Conservation (phyloP, 2,888 invertebrate species). For the Neoitamus cyanurus region DNA sequence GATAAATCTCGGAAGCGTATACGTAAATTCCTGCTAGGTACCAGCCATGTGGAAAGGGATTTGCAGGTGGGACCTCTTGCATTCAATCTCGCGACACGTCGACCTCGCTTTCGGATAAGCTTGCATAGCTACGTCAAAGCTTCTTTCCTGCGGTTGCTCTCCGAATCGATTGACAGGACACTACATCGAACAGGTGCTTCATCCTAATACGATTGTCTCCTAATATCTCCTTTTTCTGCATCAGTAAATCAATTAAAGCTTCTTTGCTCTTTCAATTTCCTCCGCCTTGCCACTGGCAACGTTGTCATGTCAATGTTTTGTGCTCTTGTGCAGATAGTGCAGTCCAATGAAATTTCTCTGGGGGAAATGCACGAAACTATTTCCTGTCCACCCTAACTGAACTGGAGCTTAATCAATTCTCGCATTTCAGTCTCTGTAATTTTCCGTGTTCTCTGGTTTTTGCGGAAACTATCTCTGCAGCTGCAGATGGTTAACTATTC, state of each 20-base stretch:
- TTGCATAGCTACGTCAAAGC: too few species aligned
- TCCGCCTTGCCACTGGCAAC: neutral
- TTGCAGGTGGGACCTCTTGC: too few species aligned
- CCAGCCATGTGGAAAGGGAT: too few species aligned
- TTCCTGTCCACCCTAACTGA: neutral
- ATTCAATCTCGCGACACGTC: too few species aligned
- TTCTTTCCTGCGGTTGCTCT: neutral
- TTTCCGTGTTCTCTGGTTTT: neutral
- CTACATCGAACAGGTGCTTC: neutral
- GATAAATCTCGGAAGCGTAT: too few species aligned
- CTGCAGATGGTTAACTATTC: neutral
- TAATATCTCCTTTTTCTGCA: neutral
- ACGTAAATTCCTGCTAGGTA: too few species aligned
- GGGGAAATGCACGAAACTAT: neutral
- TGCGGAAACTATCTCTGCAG: neutral
- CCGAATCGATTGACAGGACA: neutral
- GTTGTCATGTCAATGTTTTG: neutral
- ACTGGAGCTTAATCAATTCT: neutral
- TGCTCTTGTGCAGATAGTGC: neutral
- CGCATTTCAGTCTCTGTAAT: neutral
- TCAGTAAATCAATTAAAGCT: neutral
- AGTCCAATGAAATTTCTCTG: neutral
- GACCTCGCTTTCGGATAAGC: too few species aligned
- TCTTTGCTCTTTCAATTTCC: neutral
- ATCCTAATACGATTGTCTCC: neutral